Base-by-base conservation (phyloP, 2,113 vertebrate genomes). In the Tyrannus savana region DNA sequence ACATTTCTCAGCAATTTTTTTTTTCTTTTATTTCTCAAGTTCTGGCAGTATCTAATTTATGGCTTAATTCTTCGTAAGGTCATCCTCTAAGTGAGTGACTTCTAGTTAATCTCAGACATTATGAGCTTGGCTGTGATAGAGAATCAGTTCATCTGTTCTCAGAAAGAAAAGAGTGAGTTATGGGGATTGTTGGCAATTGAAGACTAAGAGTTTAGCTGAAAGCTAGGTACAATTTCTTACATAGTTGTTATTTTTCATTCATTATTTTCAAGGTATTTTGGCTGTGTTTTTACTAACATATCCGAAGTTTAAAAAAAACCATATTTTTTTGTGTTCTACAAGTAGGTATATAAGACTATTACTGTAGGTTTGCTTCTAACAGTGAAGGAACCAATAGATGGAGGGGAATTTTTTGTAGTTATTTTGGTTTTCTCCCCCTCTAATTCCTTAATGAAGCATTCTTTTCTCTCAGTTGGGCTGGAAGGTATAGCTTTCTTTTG, bases 21-120 rank as follows among this genome's bases (percentile, higher is more conserved):
- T 69, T 72, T 79, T 67, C 12, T 60, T 83, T 81, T 82, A 79
- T 79, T 94, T 93, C 79, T 85, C 68, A 89, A 50, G 37, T 94
- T 94, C 90, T 94, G 72, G 28, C 55, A 74, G 67, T 94, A 75
- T 84, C 86, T 92, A 90, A 92, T 95, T 95, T 90, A 78, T 78
- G 80, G 27, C 42, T 92, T 93, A 89, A 47, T 95, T 95, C 80
- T 90, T 87, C 12, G n/a, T 87, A 84, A 95, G 94, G 95, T 95
- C 91, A 68, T 86, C 74, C 82, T 85, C 63, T 77, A 87, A 95
- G 75, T 88, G 76, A 94, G 72, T 47, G 64, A 81, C 72, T 95
- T 78, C 72, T 56, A 55, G 76, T 95, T 84, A 92, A 89, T 95
- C 76, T 90, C 62, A 89, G 77, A 59, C 10, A 35, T 90, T 78